Base-by-base conservation (phyloP, 2,888 invertebrate species). In the Amiota communis region DNA sequence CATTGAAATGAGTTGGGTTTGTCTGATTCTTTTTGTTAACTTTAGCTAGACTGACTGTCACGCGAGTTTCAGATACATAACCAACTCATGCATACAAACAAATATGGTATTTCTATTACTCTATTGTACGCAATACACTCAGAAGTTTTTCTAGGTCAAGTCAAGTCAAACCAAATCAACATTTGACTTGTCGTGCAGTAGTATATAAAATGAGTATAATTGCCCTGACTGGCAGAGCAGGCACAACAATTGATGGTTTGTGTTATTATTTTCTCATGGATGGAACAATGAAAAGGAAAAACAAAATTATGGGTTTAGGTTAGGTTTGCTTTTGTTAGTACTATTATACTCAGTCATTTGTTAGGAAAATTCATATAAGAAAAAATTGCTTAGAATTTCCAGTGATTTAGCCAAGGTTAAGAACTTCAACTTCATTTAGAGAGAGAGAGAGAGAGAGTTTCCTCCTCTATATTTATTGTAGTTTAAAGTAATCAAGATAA, bases 121-220 rank as follows among this genome's bases (percentile, higher is more conserved):
- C 47, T 20, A 15, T 67, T 67, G 15, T 17, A 51, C 51, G 67
- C 59, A 59, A 59, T 8, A 59, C 20, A 53, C 36, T 6, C 36
- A 36, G 36, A 36, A 36, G 4, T 36, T 53, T 81, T 83, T 83
- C 78, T 83, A 77, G 83, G 85, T 83, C 82, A 85, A 85, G 81
- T 80, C 77, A 65, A 70, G 76, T 75, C 73, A 73, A 46, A 15
- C 11, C 36, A 0, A 36, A 20, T 49, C 78, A 78, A 73, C 78
- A 70, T 78, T 86, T 82, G 81, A 83, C 84, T 82, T 84, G 82
- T 20, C 59, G 67, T 47, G 47, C n/a, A n/a, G n/a, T n/a, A n/a
- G n/a, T 15, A 70, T 57, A 59, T 13, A 67, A 56, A 46, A 64
- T 17, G 64, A 56, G 47, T 67, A 76, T 78, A 78, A 79, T 83